phyloP scores from a whole-genome alignment of 2,888 invertebrate species.

The Sphinx pinastri region DNA sequence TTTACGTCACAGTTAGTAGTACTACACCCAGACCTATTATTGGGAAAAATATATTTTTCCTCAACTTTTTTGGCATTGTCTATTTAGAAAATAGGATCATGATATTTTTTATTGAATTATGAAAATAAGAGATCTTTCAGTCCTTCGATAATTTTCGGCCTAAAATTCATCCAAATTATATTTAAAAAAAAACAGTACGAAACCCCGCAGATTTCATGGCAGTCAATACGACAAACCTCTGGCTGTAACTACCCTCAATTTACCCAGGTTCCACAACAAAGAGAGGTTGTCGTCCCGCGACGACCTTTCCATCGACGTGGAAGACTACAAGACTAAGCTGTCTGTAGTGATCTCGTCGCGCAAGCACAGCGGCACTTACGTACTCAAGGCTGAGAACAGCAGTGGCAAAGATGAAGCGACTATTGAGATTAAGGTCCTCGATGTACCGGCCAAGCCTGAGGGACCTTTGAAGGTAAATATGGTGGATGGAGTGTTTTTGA shows the following conservation, averaged over 20 bases:
- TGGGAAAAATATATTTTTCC: too few species aligned
- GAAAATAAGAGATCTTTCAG: too few species aligned
- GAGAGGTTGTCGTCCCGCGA: conserved; percentile 89
- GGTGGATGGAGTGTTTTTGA: neutral
- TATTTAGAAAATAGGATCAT: too few species aligned
- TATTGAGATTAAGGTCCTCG: conserved; percentile 92
- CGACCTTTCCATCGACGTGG: conserved; percentile 89
- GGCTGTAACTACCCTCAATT: neutral
- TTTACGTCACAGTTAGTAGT: too few species aligned
- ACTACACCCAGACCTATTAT: too few species aligned
- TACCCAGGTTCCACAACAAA: conserved; percentile 90
- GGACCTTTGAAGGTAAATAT: conserved; percentile 91
- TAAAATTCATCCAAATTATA: too few species aligned
- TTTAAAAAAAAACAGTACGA: too few species aligned
- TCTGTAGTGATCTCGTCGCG: conserved; percentile 89
- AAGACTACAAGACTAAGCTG: conserved; percentile 93
- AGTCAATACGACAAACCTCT: too few species aligned
- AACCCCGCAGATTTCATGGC: too few species aligned
- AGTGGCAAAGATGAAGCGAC: conserved; percentile 95
- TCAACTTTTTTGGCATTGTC: too few species aligned
- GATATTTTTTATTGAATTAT: too few species aligned
- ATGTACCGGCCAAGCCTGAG: conserved; percentile 95
- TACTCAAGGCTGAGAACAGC: conserved; percentile 94
- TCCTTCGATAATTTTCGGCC: too few species aligned
- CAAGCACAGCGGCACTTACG: conserved; percentile 92